Percentiles rank a stretch among this genome's conserved stretches.
Evolutionary conservation across 92 coral and sea anemone species (phyloP).

Genomic region (Umimayanthus kanabou): DNA sequence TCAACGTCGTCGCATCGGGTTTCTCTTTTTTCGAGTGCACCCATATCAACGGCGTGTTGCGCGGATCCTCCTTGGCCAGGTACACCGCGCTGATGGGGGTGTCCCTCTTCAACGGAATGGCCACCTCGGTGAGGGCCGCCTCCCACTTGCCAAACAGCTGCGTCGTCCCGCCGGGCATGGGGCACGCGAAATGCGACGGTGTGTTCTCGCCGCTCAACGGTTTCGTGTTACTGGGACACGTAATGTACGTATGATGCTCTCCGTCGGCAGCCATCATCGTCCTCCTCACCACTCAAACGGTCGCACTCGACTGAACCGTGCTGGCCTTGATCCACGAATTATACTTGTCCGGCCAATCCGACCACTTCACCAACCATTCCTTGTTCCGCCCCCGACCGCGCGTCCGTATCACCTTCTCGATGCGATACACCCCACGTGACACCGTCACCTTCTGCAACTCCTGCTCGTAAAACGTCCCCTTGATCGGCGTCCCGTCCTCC

Average conservation of each 20-base stretch:
- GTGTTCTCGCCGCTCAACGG: neutral
- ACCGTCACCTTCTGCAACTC: constrained; percentile 5
- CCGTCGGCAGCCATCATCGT: no score
- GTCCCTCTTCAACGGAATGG: neutral
- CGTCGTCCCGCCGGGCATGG: neutral
- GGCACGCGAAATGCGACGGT: neutral
- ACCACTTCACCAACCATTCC: neutral
- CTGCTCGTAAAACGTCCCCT: neutral
- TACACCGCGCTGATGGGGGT: neutral
- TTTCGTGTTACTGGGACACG: neutral
- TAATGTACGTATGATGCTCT: neutral
- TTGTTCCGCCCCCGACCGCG: neutral
- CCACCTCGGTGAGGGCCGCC: neutral
- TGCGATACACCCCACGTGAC: neutral
- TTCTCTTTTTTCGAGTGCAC: neutral
- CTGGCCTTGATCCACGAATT: neutral
- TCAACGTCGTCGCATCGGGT: neutral
- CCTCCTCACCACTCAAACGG: neutral
- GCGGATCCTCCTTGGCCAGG: neutral
- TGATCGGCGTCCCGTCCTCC: neutral
- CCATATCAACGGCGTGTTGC: neutral
- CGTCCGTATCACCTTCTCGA: neutral
- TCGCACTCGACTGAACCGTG: neutral
- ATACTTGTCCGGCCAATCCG: neutral
- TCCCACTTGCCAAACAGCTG: neutral